Evolutionary conservation across 2,888 invertebrate genomes (phyloP), one percentile per base, ranked within the genome.

Genomic region (Chrysina gloriosa): DNA sequence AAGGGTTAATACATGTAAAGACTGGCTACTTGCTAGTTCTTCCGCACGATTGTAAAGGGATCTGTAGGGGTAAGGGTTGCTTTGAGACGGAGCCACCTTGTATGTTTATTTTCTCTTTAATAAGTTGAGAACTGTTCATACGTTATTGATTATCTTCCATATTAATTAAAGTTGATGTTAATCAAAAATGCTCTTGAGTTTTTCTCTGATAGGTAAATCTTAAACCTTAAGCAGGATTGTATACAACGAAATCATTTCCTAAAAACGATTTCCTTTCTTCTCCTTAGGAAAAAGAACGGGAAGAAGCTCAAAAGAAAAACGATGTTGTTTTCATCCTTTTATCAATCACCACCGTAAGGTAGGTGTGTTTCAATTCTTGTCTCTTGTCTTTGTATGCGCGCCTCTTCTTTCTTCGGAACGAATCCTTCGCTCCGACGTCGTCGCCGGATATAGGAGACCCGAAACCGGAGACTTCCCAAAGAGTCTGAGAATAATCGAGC

Each of bases 401-500:
- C 39, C 9, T 25, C 58, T 16, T 16, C n/a, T 19, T 16, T 14
- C 14, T 3, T 31, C 52, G 23, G 16, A 31, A 16, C 16, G 31
- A n/a, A 29, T 19, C n/a, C n/a, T n/a, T n/a, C n/a, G n/a, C n/a
- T n/a, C n/a, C n/a, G n/a, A n/a, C n/a, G n/a, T n/a, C n/a, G n/a
- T n/a, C n/a, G n/a, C n/a, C n/a, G n/a, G n/a, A n/a, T n/a, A n/a
- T n/a, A n/a, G n/a, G 25, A n/a, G 25, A 75, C 73, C 75, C 73
- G 75, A 76, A 76, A 75, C 75, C 74, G 72, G 69, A 72, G 70
- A 61, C 64, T 68, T 66, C 70, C 67, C 71, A 73, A 74, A 73
- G 75, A 79, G 77, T 77, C 78, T 76, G 75, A 76, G 77, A 77
- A 79, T 79, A 79, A 79, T 80, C 79, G 75, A 65, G 78, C 78